A percentile compares a stretch with the other conserved stretches of the same genome.
Conservation (phyloP, 30 jellyfish, hydroid and myxozoan species). For the Catostylus mosaicus region DNA sequence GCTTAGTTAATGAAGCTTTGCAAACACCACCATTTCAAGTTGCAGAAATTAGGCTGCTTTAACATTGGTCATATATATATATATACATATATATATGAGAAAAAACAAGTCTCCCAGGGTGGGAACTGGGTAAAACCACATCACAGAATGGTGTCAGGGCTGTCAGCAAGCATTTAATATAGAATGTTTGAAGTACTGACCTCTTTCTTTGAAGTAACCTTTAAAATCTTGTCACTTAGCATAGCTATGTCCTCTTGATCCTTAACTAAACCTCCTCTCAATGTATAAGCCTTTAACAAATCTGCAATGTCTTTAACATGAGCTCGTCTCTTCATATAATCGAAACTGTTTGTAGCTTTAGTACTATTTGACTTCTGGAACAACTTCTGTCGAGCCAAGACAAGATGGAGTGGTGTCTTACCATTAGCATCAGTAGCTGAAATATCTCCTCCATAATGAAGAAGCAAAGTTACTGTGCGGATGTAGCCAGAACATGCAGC, state of each 20-base stretch:
- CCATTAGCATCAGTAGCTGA: constrained; percentile 73
- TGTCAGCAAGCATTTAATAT: too few relatives aligned
- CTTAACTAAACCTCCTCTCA: constrained; percentile 35
- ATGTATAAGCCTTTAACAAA: constrained; percentile 43
- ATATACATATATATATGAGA: too few relatives aligned
- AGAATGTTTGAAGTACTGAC: too few relatives aligned
- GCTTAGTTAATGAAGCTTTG: too few relatives aligned
- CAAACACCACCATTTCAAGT: too few relatives aligned
- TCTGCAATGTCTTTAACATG: constrained; percentile 63
- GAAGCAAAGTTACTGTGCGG: constrained; percentile 68
- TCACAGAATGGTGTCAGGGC: background rate
- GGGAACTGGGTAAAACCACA: background rate
- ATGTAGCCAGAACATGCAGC: constrained; percentile 83
- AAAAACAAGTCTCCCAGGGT: too few relatives aligned
- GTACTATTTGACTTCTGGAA: constrained; percentile 18
- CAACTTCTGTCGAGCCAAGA: constrained; percentile 67
- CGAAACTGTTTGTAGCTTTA: background rate
- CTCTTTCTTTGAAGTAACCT: constrained; percentile 37
- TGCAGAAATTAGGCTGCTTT: too few relatives aligned
- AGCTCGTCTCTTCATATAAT: constrained; percentile 39
- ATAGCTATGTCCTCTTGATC: constrained; percentile 34
- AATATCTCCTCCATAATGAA: constrained; percentile 78
- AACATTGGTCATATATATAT: too few relatives aligned
- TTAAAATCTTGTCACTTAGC: constrained; percentile 19
- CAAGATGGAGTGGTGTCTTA: constrained; percentile 80